These are phyloP conservation scores for Acanthochromis polyacanthus DNA, from an alignment of 2,113 vertebrate species.

Conservation along the genomic window DNA sequence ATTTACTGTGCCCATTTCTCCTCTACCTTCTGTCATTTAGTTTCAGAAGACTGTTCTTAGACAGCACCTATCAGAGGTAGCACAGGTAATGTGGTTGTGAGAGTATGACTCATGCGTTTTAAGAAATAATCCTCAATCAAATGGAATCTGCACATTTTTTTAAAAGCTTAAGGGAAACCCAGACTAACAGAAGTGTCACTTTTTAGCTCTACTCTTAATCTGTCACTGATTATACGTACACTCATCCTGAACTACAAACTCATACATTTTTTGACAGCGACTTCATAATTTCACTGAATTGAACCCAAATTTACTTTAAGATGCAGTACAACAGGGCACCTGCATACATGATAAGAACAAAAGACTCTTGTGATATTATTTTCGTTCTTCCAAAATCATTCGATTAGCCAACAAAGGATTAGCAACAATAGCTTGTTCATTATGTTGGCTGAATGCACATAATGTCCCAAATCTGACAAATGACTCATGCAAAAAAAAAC, in stretches of 20 bases:
- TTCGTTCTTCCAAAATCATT: too few species aligned
- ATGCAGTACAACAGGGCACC: not conserved
- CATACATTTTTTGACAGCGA: too few species aligned
- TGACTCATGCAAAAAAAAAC: too few species aligned
- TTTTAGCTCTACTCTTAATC: not conserved
- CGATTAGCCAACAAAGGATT: too few species aligned
- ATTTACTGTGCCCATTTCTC: constrained; percentile 23
- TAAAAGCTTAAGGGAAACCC: not conserved
- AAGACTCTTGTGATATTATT: not conserved
- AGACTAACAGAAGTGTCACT: not conserved
- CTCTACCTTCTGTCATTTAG: not conserved
- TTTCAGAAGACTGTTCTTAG: not conserved
- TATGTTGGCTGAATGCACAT: too few species aligned
- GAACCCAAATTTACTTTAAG: not conserved
- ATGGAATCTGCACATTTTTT: not conserved
- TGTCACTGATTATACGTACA: not conserved
- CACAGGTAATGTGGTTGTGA: too few species aligned
- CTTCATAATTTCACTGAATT: too few species aligned
- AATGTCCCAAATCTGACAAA: too few species aligned
- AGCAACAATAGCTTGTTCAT: too few species aligned
- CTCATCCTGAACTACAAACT: too few species aligned
- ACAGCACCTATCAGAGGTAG: too few species aligned
- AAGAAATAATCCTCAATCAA: not conserved
- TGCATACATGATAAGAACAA: not conserved
- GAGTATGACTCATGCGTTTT: not conserved